phyloP scores from a whole-genome alignment of 2,888 invertebrate genomes.

The Cetonia aurata region DNA sequence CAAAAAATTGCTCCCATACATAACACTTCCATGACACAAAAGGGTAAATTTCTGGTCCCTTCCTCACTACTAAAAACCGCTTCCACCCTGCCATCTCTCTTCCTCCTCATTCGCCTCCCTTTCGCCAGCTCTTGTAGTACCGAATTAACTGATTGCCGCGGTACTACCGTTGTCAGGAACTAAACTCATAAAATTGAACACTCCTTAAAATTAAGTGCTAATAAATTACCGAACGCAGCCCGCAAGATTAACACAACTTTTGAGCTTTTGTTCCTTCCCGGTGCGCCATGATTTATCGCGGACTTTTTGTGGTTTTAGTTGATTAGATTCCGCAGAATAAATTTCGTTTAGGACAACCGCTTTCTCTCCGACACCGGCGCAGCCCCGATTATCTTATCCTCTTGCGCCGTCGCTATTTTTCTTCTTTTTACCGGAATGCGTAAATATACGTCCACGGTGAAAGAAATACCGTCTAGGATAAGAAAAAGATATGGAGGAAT shows the following conservation, averaged over 20 bases:
- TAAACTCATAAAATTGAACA: slow-evolving; percentile 64
- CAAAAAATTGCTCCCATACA: slow-evolving; percentile 18
- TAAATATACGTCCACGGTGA: slow-evolving; percentile 33
- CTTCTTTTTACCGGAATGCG: slow-evolving; percentile 23
- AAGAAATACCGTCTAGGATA: slow-evolving; percentile 25
- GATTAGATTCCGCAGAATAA: slow-evolving; percentile 50
- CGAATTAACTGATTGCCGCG: slow-evolving; percentile 42
- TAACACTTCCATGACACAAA: slow-evolving; percentile 26
- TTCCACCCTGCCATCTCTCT: neutral
- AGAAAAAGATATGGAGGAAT: slow-evolving; percentile 21
- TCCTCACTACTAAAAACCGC: slow-evolving; percentile 11
- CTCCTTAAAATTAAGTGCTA: slow-evolving; percentile 66
- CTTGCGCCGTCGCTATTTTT: slow-evolving; percentile 1
- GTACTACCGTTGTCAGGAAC: slow-evolving; percentile 40
- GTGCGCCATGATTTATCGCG: slow-evolving; percentile 52
- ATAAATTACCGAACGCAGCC: slow-evolving; percentile 63
- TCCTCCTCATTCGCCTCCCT: neutral
- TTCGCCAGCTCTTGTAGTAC: neutral
- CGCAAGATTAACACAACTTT: slow-evolving; percentile 60
- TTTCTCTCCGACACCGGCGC: slow-evolving; percentile 1
- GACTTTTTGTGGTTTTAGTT: slow-evolving; percentile 50
- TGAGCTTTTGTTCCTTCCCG: slow-evolving; percentile 50
- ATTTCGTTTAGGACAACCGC: slow-evolving; percentile 35
- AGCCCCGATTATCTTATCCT: no score
- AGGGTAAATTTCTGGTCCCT: slow-evolving; percentile 29